Conservation (phyloP, 53 echinoderm and acorn worm genomes). For the Hippasteria phrygiana region DNA sequence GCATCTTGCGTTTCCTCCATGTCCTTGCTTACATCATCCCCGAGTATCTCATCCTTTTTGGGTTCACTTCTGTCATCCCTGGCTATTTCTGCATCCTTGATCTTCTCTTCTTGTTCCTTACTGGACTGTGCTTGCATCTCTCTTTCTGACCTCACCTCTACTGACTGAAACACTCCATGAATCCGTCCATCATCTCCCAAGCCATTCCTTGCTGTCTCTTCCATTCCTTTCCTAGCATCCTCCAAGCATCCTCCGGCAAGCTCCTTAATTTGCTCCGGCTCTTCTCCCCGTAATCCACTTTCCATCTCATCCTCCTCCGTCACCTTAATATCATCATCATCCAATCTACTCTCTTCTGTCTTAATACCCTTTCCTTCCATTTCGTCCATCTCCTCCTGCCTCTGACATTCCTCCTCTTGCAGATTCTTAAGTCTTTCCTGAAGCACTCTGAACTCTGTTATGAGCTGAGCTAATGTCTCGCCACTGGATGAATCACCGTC, state of each 20-base stretch:
- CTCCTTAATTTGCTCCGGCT: background rate
- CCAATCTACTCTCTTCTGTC: background rate
- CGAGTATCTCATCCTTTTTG: too few relatives aligned
- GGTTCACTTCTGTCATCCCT: too few relatives aligned
- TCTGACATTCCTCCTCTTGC: conserved; percentile 31
- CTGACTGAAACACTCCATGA: background rate
- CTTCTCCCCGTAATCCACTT: background rate
- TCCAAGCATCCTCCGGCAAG: background rate
- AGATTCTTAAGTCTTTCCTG: conserved; percentile 64
- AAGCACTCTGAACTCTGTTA: conserved; percentile 59
- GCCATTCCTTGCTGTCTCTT: background rate
- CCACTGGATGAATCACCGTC: conserved; percentile 33
- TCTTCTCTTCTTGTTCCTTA: background rate
- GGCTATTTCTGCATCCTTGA: background rate
- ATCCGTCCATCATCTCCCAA: background rate
- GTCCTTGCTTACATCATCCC: too few relatives aligned
- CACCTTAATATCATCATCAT: background rate
- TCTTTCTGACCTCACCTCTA: background rate
- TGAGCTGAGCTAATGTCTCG: conserved; percentile 59
- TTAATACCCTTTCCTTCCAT: background rate
- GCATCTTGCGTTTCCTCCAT: too few relatives aligned
- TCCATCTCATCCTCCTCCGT: background rate
- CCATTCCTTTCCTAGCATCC: background rate
- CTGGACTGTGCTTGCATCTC: background rate
- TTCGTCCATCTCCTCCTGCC: background rate